Base-by-base conservation (phyloP, 2,888 invertebrate genomes). In the Pseudolycoriella hygida region DNA sequence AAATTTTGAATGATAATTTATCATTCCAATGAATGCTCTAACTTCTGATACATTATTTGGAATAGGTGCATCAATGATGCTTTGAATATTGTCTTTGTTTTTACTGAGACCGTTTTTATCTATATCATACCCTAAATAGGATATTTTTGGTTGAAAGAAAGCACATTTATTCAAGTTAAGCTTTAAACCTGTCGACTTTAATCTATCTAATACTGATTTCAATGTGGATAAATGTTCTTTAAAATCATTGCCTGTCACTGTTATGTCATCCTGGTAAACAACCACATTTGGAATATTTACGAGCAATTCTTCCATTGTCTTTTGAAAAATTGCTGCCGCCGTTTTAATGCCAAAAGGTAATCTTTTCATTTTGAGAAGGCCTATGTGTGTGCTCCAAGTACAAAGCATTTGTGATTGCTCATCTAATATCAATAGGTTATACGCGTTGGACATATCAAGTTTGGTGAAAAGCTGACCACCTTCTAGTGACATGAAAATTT, bases 1-100 rank as follows among this genome's bases (percentile, higher is more conserved):
- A n/a, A 62, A 64, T 46, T 53, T 55, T 3, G 55, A 51, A 45
- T 61, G 62, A 47, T 59, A 62, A 48, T 60, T 60, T 0, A 58
- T 51, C 48, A 59, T 52, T 1, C 59, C 60, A 1, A 57, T 39
- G 42, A 58, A 59, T 5, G 55, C 50, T 40, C 53, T 52, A 0
- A 57, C 47, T 43, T 54, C 50, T 6, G 44, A 43, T 1, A 50
- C 45, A 42, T 53, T 48, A 14, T 41, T 45, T 10, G 56, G 56
- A 34, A n/a, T 47, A 3, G 52, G 52, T 14, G 52, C 50, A 1
- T 53, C 42, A 1, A 50, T n/a, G n/a, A n/a, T n/a, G n/a, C n/a
- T n/a, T n/a, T n/a, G n/a, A n/a, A n/a, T n/a, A n/a, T 12, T 1
- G 55, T 46, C 43, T 55, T 53, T 1, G 31, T 52, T 48, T 19